These are phyloP conservation scores for Gobionotothen gibberifrons DNA, from an alignment of 2,797 vertebrate genomes.

Conservation along the genomic window DNA sequence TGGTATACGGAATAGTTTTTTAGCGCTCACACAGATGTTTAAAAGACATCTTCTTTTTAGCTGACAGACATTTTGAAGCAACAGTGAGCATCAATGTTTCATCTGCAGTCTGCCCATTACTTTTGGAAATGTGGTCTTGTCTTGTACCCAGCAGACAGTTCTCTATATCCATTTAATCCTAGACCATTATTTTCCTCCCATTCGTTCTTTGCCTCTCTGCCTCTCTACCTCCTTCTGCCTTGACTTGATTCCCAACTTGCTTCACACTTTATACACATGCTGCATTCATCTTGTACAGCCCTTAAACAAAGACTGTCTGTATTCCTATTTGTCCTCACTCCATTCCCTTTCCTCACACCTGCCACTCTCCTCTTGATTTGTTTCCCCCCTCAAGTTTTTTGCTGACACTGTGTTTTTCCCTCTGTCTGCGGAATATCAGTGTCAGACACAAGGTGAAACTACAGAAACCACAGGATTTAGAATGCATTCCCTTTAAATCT, in stretches of 20 bases:
- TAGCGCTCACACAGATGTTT: slow-evolving; percentile 37
- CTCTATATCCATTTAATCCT: slow-evolving; percentile 65
- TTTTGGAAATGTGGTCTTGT: slow-evolving; percentile 61
- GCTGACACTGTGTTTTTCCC: slow-evolving; percentile 49
- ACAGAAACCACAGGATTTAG: slow-evolving; percentile 3
- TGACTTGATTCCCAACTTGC: slow-evolving; percentile 34
- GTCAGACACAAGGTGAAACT: slow-evolving; percentile 32
- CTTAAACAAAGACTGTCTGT: slow-evolving; percentile 56
- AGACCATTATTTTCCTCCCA: slow-evolving; percentile 60
- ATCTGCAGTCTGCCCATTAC: slow-evolving; percentile 50
- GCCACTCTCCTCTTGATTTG: slow-evolving; percentile 65
- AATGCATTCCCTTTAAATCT: slow-evolving; percentile 8
- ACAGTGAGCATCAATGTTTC: slow-evolving; percentile 33
- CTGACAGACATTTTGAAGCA: slow-evolving; percentile 56
- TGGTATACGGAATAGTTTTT: slow-evolving; percentile 1
- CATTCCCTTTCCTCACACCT: slow-evolving; percentile 52
- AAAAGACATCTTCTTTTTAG: slow-evolving; percentile 54
- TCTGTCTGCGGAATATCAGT: slow-evolving; percentile 34
- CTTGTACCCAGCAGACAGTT: slow-evolving; percentile 50
- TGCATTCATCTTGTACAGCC: slow-evolving; percentile 59
- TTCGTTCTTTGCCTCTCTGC: slow-evolving; percentile 14
- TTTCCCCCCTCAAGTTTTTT: slow-evolving; percentile 35
- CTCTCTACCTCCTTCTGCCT: slow-evolving; percentile 23
- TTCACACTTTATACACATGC: slow-evolving; percentile 54
- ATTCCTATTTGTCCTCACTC: slow-evolving; percentile 37